These are phyloP conservation scores for Ferdinandea cuprea DNA, from an alignment of 2,888 invertebrate species.

Conservation along the genomic window DNA sequence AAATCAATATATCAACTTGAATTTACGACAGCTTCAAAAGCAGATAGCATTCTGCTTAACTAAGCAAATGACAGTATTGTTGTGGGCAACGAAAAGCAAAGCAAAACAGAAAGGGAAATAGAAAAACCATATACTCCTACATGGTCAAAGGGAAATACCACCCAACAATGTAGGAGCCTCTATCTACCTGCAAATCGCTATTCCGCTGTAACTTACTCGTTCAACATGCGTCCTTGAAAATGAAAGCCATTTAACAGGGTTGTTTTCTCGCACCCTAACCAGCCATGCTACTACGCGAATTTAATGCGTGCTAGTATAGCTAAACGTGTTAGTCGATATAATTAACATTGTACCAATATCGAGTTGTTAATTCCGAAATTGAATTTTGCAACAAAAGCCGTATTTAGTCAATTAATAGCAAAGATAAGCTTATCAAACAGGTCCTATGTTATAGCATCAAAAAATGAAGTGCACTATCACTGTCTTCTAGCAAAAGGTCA, in stretches of 20 bases:
- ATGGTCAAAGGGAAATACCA: slow-evolving; percentile 29
- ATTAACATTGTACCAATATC: slow-evolving; percentile 6
- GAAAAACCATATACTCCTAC: slow-evolving; percentile 3
- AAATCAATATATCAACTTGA: slow-evolving; percentile 49
- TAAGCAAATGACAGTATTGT: slow-evolving; percentile 49
- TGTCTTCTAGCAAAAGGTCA: slow-evolving; percentile 29
- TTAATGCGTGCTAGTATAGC: not conserved
- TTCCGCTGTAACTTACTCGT: not conserved
- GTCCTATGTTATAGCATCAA: not conserved
- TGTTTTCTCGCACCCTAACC: not conserved
- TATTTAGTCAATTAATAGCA: no score
- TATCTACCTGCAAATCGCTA: not conserved
- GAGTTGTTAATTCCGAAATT: not conserved
- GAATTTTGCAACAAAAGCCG: not conserved
- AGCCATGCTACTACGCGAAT: not conserved
- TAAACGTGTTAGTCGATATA: slow-evolving; percentile 11
- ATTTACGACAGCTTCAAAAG: slow-evolving; percentile 41
- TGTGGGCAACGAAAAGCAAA: slow-evolving; percentile 28
- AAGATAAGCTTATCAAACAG: no score
- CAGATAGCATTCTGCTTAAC: slow-evolving; percentile 58
- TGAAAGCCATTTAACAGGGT: slow-evolving; percentile 6
- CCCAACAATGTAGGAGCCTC: not conserved
- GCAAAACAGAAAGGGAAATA: not conserved
- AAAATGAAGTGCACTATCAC: not conserved
- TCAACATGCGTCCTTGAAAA: slow-evolving; percentile 17